A percentile compares a stretch with the other conserved stretches of the same genome.
These are phyloP conservation scores for Ichneumon xanthorius DNA, from an alignment of 2,888 invertebrate species.

Conservation along the genomic window DNA sequence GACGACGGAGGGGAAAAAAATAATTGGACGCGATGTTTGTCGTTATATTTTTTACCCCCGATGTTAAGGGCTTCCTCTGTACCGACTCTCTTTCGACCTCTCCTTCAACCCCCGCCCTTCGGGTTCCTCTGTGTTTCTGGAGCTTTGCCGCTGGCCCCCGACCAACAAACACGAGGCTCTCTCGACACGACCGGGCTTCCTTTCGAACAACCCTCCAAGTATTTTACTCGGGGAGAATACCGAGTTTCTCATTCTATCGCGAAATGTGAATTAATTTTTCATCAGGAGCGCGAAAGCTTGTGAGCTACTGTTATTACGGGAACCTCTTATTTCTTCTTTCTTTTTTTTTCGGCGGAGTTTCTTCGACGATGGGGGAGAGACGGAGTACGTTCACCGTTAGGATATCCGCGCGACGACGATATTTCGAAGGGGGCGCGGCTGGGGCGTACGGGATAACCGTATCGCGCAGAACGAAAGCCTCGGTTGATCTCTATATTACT, in stretches of 20 bases:
- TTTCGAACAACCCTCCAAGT: constrained; percentile 49
- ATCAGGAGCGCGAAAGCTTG: constrained; percentile 52
- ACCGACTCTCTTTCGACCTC: constrained; percentile 27
- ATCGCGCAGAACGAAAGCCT: constrained; percentile 31
- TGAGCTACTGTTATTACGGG: constrained; percentile 45
- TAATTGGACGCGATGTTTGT: constrained; percentile 82
- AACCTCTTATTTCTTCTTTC: constrained; percentile 32
- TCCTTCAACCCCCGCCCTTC: constrained; percentile 43
- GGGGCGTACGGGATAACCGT: constrained; percentile 16
- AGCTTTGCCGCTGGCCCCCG: constrained; percentile 42
- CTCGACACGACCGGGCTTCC: constrained; percentile 60
- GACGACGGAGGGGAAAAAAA: constrained; percentile 77
- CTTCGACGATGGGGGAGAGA: constrained; percentile 16
- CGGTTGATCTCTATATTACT: constrained; percentile 81
- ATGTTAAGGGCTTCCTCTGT: constrained; percentile 63
- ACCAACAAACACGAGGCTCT: constrained; percentile 44
- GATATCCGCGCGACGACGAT: constrained; percentile 66
- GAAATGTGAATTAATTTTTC: constrained; percentile 66
- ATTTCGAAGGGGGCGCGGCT: constrained; percentile 22
- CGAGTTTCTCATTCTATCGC: constrained; percentile 16
- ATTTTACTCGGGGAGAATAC: constrained; percentile 13
- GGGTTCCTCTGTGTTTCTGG: constrained; percentile 24
- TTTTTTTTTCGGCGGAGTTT: background rate
- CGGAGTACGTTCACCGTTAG: constrained; percentile 10
- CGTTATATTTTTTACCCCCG: constrained; percentile 73